Percentiles rank a stretch among this genome's conserved stretches.
Evolutionary conservation across 2,888 invertebrate species (phyloP).

Genomic region (Cryptus viduatorius): DNA sequence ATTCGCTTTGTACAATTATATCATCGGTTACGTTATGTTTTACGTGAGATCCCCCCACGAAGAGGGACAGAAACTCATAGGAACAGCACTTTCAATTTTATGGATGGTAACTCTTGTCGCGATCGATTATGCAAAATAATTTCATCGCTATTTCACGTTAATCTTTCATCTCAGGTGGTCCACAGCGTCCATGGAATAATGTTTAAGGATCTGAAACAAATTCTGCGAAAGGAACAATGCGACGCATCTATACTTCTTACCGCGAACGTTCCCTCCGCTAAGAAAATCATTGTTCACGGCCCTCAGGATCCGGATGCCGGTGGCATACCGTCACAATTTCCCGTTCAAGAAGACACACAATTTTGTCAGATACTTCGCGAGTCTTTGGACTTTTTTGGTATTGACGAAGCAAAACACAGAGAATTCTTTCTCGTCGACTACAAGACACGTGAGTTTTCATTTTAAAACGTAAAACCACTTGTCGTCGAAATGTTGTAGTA

Average conservation of each 20-base stretch:
- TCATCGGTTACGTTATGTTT: conserved; percentile 99
- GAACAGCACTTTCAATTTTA: conserved; percentile 96
- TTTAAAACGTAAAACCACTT: neutral
- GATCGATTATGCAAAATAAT: neutral
- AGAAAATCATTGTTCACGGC: conserved; percentile 99
- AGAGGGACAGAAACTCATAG: conserved; percentile 96
- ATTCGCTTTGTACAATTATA: conserved; percentile 98
- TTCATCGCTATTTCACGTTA: neutral
- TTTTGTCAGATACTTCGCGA: conserved; percentile 98
- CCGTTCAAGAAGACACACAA: conserved; percentile 98
- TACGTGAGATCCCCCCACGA: conserved; percentile 98
- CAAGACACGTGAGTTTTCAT: conserved; percentile 94
- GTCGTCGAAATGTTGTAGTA: neutral
- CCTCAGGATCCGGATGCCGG: conserved; percentile 95
- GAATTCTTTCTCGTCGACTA: conserved; percentile 99
- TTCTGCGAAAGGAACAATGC: conserved; percentile 98
- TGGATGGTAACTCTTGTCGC: conserved; percentile 92
- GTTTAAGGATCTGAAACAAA: conserved; percentile 99
- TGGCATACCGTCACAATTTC: conserved; percentile 99
- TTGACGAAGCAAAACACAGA: conserved; percentile 94
- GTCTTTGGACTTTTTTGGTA: conserved; percentile 98
- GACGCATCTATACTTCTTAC: conserved; percentile 98
- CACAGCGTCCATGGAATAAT: conserved; percentile 99
- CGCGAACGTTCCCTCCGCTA: conserved; percentile 99
- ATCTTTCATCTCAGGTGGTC: conserved; percentile 89